Base-by-base conservation (phyloP, 2,113 vertebrate species). In the Galemys pyrenaicus region DNA sequence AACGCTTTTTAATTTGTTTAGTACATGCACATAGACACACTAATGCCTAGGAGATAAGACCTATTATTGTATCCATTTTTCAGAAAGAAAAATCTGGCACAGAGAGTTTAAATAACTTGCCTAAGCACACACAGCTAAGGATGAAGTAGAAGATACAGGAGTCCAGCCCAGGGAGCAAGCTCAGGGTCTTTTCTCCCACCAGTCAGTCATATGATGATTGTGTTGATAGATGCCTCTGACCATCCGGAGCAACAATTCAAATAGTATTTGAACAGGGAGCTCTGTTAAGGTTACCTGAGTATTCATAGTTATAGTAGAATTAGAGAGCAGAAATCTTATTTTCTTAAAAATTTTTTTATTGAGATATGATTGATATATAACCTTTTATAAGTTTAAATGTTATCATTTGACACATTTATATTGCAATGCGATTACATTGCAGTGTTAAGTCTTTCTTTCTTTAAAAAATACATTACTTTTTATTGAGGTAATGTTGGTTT, bases 71-170 rank as follows among this genome's bases (percentile, higher is more conserved):
- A 64, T 24, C 58, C 37, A 28, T 91, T 68, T 94, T 67, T 80
- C 65, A 62, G 46, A 84, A 74, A 65, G 79, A 41, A 84, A 84
- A 85, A 79, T 60, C 71, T 80, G 39, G 41, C 65, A n/a, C 35
- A n/a, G 30, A 67, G 89, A 92, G 24, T 71, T 75, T 58, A 68
- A 84, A 17, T 84, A 74, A 89, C 49, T 89, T 89, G 54, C 39
- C 58, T 67, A 80, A 54, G 4, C 28, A 81, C 19, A 73, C 58
- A 85, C 19, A 74, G 73, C n/a, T 67, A 74, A 68, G 49, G 17
- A 35, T 73, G 60, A 44, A 67, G 74, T 64, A 28, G 75, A 30
- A 62, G 51, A 85, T 54, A 12, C n/a, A 9, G n/a, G 41, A 58
- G 65, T 79, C 46, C n/a, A 73, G 64, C 8, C 64, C 32, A 84